phyloP scores from a whole-genome alignment of 2,888 invertebrate genomes.

The Stenodera caucasica region DNA sequence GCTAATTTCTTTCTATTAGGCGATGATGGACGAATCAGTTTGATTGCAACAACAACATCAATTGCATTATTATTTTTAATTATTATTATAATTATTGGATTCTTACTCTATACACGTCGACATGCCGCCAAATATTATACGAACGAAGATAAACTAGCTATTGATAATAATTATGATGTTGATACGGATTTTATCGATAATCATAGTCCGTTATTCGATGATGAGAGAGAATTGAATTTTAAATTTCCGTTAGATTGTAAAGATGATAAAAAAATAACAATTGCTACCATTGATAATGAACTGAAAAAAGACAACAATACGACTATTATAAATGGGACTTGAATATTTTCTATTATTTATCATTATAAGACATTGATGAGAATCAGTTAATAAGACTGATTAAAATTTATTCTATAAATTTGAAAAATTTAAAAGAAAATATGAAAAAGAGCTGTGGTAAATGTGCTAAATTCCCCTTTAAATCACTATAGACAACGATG shows the following conservation, averaged over 20 bases:
- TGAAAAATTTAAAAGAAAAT: neutral
- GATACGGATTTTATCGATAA: conserved; percentile 56
- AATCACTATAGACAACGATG: too few relatives aligned
- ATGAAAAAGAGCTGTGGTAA: neutral
- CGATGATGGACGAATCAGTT: conserved; percentile 61
- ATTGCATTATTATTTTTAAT: conserved; percentile 60
- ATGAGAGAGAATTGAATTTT: conserved; percentile 60
- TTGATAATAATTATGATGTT: conserved; percentile 54
- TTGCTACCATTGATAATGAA: conserved; percentile 53
- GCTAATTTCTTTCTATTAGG: conserved; percentile 53
- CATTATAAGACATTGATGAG: conserved; percentile 29
- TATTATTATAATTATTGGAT: conserved; percentile 55
- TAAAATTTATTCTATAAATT: conserved; percentile 25
- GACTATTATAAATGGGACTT: conserved; percentile 47
- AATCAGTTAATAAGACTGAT: conserved; percentile 20
- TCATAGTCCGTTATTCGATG: conserved; percentile 55
- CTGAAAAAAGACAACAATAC: conserved; percentile 50
- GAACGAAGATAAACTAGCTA: conserved; percentile 67
- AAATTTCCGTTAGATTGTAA: conserved; percentile 59
- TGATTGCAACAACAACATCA: conserved; percentile 61
- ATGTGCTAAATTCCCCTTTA: neutral
- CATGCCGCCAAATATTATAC: conserved; percentile 81
- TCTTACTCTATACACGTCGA: conserved; percentile 68
- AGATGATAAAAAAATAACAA: conserved; percentile 51
- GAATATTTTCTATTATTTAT: conserved; percentile 31